Conservation (phyloP, 2,113 vertebrate species). For the Albula glossodonta region DNA sequence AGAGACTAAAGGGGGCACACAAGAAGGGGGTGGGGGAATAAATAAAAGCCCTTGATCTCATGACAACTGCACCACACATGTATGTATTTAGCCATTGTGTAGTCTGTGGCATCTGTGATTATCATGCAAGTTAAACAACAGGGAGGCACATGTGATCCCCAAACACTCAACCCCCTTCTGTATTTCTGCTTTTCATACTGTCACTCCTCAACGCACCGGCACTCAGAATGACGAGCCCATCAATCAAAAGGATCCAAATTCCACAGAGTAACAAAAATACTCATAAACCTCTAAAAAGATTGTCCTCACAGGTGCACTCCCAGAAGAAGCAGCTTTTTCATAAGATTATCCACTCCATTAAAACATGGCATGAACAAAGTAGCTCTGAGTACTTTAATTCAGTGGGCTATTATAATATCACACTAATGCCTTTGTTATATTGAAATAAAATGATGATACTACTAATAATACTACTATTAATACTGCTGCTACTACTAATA, state of each 20-base stretch:
- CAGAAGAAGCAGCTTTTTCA: slow-evolving; percentile 45
- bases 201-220: slow-evolving; percentile 51
- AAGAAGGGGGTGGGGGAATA: background rate
- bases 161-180: background rate
- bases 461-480: too few relatives aligned
- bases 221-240: slow-evolving; percentile 52
- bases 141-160: slow-evolving; percentile 8
- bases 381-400: too few relatives aligned
- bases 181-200: slow-evolving; percentile 37
- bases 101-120: background rate
- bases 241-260: slow-evolving; percentile 50
- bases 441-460: too few relatives aligned
- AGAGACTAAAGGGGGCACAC: too few relatives aligned
- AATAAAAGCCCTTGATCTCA: slow-evolving; percentile 10
- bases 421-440: too few relatives aligned
- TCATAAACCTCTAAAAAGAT: background rate
- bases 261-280: slow-evolving; percentile 36
- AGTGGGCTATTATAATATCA: too few relatives aligned
- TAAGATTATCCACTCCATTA: slow-evolving; percentile 55
- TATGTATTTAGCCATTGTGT: slow-evolving; percentile 1
- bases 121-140: slow-evolving; percentile 20
- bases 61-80: background rate
- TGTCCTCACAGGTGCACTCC: slow-evolving; percentile 39
- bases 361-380: slow-evolving; percentile 34
- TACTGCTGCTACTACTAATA: too few relatives aligned